These are phyloP conservation scores for Micromussa lordhowensis DNA, from an alignment of 92 coral and sea anemone species.

Conservation along the genomic window DNA sequence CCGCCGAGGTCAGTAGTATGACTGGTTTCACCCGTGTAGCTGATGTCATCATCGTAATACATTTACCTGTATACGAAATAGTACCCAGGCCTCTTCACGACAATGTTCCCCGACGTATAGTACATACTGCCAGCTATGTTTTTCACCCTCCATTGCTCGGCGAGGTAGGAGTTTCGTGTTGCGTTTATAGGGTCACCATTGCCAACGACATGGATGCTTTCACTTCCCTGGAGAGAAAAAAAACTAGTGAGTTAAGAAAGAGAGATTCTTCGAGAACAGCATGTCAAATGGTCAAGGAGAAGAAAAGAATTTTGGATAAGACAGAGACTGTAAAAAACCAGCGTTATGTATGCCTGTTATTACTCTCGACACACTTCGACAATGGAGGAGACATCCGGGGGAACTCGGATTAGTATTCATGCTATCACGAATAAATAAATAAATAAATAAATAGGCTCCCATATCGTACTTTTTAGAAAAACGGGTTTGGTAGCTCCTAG, in stretches of 20 bases:
- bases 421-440: too few species aligned
- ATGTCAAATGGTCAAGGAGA: neutral
- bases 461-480: too few species aligned
- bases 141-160: slow-evolving; percentile 46
- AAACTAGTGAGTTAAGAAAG: neutral
- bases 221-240: slow-evolving; percentile 45
- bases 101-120: slow-evolving; percentile 53
- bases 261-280: neutral
- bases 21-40: slow-evolving; percentile 7
- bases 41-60: slow-evolving; percentile 49
- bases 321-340: too few species aligned
- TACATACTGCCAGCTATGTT: slow-evolving; percentile 40
- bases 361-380: too few species aligned
- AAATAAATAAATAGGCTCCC: too few species aligned
- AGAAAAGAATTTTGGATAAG: too few species aligned
- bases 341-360: too few species aligned
- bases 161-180: neutral
- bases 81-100: slow-evolving; percentile 64
- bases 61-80: slow-evolving; percentile 93
- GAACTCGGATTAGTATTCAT: too few species aligned
- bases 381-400: too few species aligned
- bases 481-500: too few species aligned
- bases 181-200: slow-evolving; percentile 13
- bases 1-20: slow-evolving; percentile 69
- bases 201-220: slow-evolving; percentile 81